Conservation (phyloP, 2,113 vertebrate species). For the Neolamprologus sp. region DNA sequence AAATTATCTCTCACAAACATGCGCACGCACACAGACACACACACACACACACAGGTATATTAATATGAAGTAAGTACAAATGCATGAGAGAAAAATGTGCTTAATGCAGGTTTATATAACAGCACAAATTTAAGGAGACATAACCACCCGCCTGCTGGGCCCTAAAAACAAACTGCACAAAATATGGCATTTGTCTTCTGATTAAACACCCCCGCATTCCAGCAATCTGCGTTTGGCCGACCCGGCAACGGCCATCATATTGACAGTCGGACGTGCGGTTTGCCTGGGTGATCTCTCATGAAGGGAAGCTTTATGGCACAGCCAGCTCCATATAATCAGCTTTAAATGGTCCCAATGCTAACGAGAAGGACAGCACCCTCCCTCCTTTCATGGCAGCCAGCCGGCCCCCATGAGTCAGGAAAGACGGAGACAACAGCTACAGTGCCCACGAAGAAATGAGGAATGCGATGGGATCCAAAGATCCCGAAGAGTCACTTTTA, state of each 20-base stretch:
- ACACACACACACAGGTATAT: not conserved
- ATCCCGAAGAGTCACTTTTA: not conserved
- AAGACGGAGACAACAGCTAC: conserved; percentile 33
- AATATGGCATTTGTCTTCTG: conserved; percentile 66
- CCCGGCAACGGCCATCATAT: conserved; percentile 64
- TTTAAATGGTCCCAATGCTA: conserved; percentile 48
- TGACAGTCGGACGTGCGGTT: conserved; percentile 56
- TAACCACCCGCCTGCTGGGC: conserved; percentile 6
- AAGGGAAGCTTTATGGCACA: conserved; percentile 62
- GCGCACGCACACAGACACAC: rapidly evolving
- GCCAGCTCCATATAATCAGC: conserved; percentile 60
- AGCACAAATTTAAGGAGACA: not conserved
- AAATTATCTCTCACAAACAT: not conserved
- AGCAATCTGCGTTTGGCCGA: conserved; percentile 29
- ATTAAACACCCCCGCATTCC: conserved; percentile 66
- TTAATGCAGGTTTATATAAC: not conserved
- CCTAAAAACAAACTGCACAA: conserved; percentile 68
- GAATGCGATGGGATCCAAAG: not conserved
- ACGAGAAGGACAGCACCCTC: conserved; percentile 30
- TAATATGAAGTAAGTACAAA: not conserved
- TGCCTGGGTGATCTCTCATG: conserved; percentile 49
- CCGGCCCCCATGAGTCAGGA: conserved; percentile 35
- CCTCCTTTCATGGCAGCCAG: conserved; percentile 11
- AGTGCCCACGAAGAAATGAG: not conserved
- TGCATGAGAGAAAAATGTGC: not conserved